phyloP scores from a whole-genome alignment of 23 tunicate species.

The Trididemnum miniatum region DNA sequence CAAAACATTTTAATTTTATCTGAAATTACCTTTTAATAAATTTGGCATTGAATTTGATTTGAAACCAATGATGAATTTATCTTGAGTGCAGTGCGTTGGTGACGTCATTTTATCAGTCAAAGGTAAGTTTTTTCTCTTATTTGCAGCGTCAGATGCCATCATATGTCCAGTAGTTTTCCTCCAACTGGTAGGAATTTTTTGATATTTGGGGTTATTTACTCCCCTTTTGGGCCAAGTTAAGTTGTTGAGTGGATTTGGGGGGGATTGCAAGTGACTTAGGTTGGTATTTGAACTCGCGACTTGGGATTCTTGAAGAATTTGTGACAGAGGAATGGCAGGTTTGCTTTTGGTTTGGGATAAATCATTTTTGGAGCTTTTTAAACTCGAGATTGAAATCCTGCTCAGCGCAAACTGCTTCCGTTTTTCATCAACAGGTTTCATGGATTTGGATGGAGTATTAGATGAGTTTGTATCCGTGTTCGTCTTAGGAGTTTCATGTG shows the following conservation, averaged over 20 bases:
- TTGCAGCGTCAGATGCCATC: background rate
- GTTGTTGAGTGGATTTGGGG: background rate
- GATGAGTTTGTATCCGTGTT: background rate
- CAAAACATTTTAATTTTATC: background rate
- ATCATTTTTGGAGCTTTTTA: background rate
- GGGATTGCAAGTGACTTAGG: background rate
- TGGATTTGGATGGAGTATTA: background rate
- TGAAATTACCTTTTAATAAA: constrained; percentile 40
- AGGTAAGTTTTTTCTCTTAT: background rate
- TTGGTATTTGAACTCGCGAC: background rate
- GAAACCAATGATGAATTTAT: constrained; percentile 31
- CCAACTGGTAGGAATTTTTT: constrained; percentile 16
- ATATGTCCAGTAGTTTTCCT: background rate
- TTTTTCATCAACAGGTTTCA: constrained; percentile 10
- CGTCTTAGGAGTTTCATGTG: background rate
- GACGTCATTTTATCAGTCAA: background rate
- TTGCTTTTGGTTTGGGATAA: background rate
- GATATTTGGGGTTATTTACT: background rate
- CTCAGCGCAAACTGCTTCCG: background rate
- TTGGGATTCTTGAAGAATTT: background rate
- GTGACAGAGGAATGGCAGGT: constrained; percentile 1
- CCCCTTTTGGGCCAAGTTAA: constrained; percentile 20
- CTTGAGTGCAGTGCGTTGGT: constrained; percentile 6
- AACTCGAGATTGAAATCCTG: background rate
- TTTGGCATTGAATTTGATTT: constrained; percentile 33